Evolutionary conservation across 1,140 invertebrate genomes (phyloP), one percentile per base, ranked within the genome.

Genomic region (Chionoecetes opilio): DNA sequence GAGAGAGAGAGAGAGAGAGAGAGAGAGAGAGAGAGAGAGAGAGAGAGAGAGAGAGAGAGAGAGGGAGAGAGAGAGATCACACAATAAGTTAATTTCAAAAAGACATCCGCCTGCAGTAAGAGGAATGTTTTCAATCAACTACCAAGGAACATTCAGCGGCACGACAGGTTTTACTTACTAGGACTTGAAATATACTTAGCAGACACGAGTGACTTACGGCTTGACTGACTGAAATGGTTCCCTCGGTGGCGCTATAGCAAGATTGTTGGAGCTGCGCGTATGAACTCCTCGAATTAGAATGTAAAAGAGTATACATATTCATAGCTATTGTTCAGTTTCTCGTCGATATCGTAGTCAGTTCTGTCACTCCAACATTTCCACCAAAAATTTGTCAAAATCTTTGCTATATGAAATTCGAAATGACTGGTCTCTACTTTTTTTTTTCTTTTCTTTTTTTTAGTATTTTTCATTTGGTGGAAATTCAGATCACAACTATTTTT

Each of bases 1-100:
- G 85, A 87, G 31, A 87, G 85, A 35, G 9, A 87, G 35, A 87
- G 85, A 87, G 85, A 87, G 85, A 87, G 85, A 87, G 85, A 87
- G 85, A 87, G 85, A 87, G 85, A 87, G 85, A 87, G 85, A 87
- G 85, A 87, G 85, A 87, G 85, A 87, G 85, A 87, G 85, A 87
- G 85, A 87, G 85, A 87, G 85, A 87, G 85, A 87, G 85, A 87
- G 85, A 87, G 85, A 87, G 85, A 87, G 29, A 87, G 85, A 87
- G 85, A 87, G 85, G 35, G 85, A 87, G 85, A 87, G 85, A 87
- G 85, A 87, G 85, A 87, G 85, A 87, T 3, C 41, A 46, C 5
- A 75, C 63, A 75, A 75, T n/a, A 75, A 21, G n/a, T 26, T 0
- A 26, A 75, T n/a, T n/a, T 5, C 5, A 21, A 75, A n/a, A 26